Base-by-base conservation (phyloP, 2,113 vertebrate genomes). In the Octodon degus region DNA sequence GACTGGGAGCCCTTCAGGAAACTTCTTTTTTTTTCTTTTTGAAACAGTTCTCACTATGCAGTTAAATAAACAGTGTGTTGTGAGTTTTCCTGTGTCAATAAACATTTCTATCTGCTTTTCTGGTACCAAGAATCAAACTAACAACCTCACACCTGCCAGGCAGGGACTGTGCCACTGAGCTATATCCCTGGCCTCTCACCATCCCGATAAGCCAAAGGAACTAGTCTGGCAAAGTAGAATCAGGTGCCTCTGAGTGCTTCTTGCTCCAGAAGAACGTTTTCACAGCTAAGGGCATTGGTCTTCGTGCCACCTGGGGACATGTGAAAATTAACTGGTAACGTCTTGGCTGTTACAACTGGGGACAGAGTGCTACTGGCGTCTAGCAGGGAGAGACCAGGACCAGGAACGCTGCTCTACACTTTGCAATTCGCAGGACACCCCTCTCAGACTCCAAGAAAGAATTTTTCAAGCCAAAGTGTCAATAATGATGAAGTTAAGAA, bases 231-330 rank as follows among this genome's bases (percentile, higher is more conserved):
- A 17, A 62, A 67, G 77, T 50, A 30, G 50, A 80, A 53, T 40
- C 53, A 3, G 10, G 7, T 30, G 50, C 22, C 37, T 92, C 53
- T 34, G 24, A 84, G n/a, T 22, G n/a, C 11, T 24, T 25, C 5
- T 85, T 20, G 32, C 6, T 22, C 17, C 24, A 7, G 32, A 62
- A 30, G 10, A 25, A 34, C 19, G 0, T 37, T 84, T 85, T 19
- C 58, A 27, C 47, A 67, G 7, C 19, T 24, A 85, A 34, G 7
- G 17, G 7, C 2, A 6, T 55, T 10, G 22, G 10, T 53, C 37
- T n/a, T 0, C 43, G 0, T 4, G 63, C 10, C 0, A 4, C 10
- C 13, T 1, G 3, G 47, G 32, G 9, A 68, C 20, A 12, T 3
- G 16, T 11, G 20, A 47, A 25, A 40, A 63, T 40, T 40, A 32